Base-by-base conservation (phyloP, 1,140 invertebrate species). In the Aphelenchoides fujianensis region DNA sequence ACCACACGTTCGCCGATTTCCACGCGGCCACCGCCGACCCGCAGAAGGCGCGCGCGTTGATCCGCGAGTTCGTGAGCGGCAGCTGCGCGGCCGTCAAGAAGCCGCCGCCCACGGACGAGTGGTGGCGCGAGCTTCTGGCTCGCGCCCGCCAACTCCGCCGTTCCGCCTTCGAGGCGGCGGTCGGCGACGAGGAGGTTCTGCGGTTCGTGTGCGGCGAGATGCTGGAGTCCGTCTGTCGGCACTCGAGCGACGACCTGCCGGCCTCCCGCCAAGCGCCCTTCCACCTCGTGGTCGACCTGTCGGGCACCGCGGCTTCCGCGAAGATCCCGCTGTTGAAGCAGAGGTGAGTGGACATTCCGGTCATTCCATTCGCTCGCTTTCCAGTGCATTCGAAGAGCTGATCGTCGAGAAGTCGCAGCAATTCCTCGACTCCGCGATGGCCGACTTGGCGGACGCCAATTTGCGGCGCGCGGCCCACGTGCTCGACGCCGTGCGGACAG, bases 211-310 rank as follows among this genome's bases (percentile, higher is more conserved):
- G 31, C 32, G 23, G n/a, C 31, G 63, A 66, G 32, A 66, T 66
- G 63, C n/a, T 66, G 32, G 32, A 66, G n/a, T 66, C 63, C 30
- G 63, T 37, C 1, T 34, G 31, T 37, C 63, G 3, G 1, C 1
- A 66, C 12, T 36, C 23, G 63, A 31, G 31, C 16, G 28, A 34
- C 16, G 63, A 66, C 12, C 12, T 37, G 16, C 31, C 31, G 36
- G 16, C 63, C 2, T 31, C 31, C 19, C 16, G 31, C 37, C 31
- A 16, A 55, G 63, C 63, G n/a, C 63, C 63, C 9, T 66, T 66
- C 32, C 63, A 66, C 32, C 53, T 66, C 36, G 7, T 66, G 37
- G 63, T 66, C 27, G 63, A 66, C 53, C 31, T 66, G 27, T 36
- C 31, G 23, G 63, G 63, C 2, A 66, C 63, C n/a, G 63, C 63